Evolutionary conservation across 2,797 vertebrate genomes (phyloP).

Genomic region (Ctenopoma kingsleyae): DNA sequence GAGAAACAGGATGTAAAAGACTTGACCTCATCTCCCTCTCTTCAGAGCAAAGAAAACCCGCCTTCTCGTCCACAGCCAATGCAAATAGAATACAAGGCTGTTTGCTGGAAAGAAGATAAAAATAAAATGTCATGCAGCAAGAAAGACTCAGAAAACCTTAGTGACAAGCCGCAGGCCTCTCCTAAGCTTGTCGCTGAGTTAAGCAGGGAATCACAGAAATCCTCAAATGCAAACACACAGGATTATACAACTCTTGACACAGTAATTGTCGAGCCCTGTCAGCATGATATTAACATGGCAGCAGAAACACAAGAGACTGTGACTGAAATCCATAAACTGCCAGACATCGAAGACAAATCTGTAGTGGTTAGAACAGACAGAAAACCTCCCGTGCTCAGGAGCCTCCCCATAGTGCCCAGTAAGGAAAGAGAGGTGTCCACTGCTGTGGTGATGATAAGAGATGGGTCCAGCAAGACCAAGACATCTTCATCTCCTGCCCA

Average conservation of each 20-base stretch:
- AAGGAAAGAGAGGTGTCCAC: constrained; percentile 86
- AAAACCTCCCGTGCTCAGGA: constrained; percentile 71
- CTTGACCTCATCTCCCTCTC: constrained; percentile 30
- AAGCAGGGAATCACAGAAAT: constrained; percentile 35
- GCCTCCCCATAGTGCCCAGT: constrained; percentile 75
- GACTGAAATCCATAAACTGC: constrained; percentile 41
- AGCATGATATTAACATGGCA: constrained; percentile 40
- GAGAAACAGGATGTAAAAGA: constrained; percentile 44
- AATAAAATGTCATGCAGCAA: constrained; percentile 46
- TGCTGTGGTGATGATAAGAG: constrained; percentile 80
- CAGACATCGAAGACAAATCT: constrained; percentile 51
- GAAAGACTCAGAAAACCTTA: constrained; percentile 36
- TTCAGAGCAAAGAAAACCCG: constrained; percentile 63
- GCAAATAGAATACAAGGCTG: constrained; percentile 86
- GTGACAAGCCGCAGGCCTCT: constrained; percentile 44
- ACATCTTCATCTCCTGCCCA: constrained; percentile 48
- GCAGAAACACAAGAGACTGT: constrained; percentile 37
- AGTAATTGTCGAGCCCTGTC: constrained; percentile 18
- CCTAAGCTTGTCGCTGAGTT: constrained; percentile 28
- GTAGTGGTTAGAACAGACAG: constrained; percentile 51
- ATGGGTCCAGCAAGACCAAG: constrained; percentile 67
- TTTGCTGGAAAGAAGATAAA: constrained; percentile 83
- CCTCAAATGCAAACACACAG: constrained; percentile 28
- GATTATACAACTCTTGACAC: constrained; percentile 37
- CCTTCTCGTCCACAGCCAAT: constrained; percentile 71